Base-by-base conservation (phyloP, 1,140 invertebrate genomes). In the Drosophila subobscura region DNA sequence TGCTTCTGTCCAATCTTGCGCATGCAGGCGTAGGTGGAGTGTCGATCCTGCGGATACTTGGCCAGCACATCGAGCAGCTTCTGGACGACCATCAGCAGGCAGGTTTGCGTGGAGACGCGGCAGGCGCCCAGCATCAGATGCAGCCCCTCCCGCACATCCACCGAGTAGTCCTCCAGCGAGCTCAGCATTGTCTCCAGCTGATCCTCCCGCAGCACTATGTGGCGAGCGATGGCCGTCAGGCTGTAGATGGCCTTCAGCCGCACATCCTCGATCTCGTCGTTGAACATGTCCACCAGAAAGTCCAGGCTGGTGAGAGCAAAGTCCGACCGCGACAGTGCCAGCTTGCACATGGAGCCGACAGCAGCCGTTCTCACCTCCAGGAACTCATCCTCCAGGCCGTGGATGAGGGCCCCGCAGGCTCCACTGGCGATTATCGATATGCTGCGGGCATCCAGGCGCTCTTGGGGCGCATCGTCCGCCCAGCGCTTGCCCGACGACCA, bases 211-310 rank as follows among this genome's bases (percentile, higher is more conserved):
- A 99, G 92, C 22, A 95, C 95, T 25, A 99, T 97, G 89, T 97
- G 97, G 7, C 95, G 93, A 3, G 97, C 96, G 77, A 99, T 98
- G 85, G 95, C 95, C 16, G 96, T 95, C 53, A 99, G 93, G 89
- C 97, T 97, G 91, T 99, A 96, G 74, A 99, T 99, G 16, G 98
- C 97, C 91, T 96, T 96, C 33, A 99, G 93, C 29, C 98, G 93
- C 20, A 99, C 98, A 89, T 98, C 97, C 92, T 99, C 98, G 71
- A 99, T 99, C 93, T 99, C 99, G 92, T 99, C 99, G 91, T 99
- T 99, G 90, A 99, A 99, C 99, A 99, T 99, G 91, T 99, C 99
- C 0, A 99, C 98, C 41, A 99, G 93, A 89, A 99, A 99, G 91
- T 99, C 99, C 3, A 99, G 92, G 1, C 96, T 96, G 40, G 96